phyloP scores from a whole-genome alignment of 1,140 invertebrate genomes.

The Oryzaephilus surinamensis region DNA sequence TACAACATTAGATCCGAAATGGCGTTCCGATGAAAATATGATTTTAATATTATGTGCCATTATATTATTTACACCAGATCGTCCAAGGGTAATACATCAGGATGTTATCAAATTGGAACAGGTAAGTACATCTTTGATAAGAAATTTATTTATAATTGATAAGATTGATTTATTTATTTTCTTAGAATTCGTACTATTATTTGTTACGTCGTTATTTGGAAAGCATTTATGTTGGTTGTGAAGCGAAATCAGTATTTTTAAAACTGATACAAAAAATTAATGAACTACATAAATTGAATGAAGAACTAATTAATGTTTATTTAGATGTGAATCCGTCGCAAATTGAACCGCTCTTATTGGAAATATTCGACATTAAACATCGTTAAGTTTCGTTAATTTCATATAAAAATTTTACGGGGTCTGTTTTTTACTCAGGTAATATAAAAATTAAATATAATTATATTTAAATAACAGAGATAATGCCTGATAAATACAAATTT shows the following conservation, averaged over 20 bases:
- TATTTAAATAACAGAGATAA: slow-evolving; percentile 7
- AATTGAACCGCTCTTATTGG: slow-evolving; percentile 82
- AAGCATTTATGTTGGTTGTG: slow-evolving; percentile 68
- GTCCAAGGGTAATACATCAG: slow-evolving; percentile 67
- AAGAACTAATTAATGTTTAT: slow-evolving; percentile 78
- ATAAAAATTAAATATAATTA: neutral
- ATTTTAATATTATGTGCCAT: slow-evolving; percentile 85
- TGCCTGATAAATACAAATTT: no score
- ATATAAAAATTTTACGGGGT: no score
- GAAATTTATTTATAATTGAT: slow-evolving; percentile 3
- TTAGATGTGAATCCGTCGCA: slow-evolving; percentile 80
- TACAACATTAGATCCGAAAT: slow-evolving; percentile 65
- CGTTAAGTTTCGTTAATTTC: slow-evolving; percentile 2
- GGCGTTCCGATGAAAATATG: slow-evolving; percentile 75
- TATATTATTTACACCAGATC: slow-evolving; percentile 73
- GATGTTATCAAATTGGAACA: slow-evolving; percentile 82
- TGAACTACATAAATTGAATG: slow-evolving; percentile 74
- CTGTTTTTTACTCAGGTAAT: slow-evolving; percentile 2
- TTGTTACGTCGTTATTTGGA: slow-evolving; percentile 77
- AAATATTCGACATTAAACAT: slow-evolving; percentile 82
- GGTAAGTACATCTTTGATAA: slow-evolving; percentile 40
- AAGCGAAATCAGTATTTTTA: slow-evolving; percentile 74
- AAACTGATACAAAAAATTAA: slow-evolving; percentile 80
- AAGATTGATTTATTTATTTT: slow-evolving; percentile 21
- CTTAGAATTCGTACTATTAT: slow-evolving; percentile 82